Evolutionary conservation across 2,888 invertebrate species (phyloP).

Genomic region (Pristionchus arcanus): DNA sequence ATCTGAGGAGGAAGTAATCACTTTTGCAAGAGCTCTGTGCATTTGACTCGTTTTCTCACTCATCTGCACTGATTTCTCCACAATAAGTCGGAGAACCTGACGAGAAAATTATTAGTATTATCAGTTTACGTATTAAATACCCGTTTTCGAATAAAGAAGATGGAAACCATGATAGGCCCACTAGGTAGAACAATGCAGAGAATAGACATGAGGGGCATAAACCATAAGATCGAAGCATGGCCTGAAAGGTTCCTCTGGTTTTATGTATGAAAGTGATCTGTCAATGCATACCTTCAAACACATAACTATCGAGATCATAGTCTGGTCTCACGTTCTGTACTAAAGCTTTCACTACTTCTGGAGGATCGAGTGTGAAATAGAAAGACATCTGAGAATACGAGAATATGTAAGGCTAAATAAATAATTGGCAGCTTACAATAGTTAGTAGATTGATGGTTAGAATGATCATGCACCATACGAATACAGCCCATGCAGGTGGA

Average conservation of each 20-base stretch:
- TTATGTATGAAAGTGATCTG: neutral
- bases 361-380: slow-evolving; percentile 20
- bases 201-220: slow-evolving; percentile 30
- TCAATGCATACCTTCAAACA: neutral
- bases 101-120: neutral
- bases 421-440: neutral
- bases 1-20: neutral
- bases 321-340: slow-evolving; percentile 18
- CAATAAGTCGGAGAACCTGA: neutral
- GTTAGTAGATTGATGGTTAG: neutral
- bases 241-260: neutral
- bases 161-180: slow-evolving; percentile 8
- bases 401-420: too few species aligned
- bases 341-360: neutral
- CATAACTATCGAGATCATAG: slow-evolving; percentile 29
- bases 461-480: neutral
- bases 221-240: slow-evolving; percentile 3
- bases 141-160: neutral
- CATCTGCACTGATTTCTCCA: slow-evolving; percentile 40
- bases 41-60: slow-evolving; percentile 42
- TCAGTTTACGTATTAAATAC: neutral
- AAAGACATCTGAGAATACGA: neutral
- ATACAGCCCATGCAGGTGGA: neutral
- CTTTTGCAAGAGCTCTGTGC: slow-evolving; percentile 29
- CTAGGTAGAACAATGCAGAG: slow-evolving; percentile 18